phyloP scores from a whole-genome alignment of 2,797 vertebrate species.

The Mallotus villosus region DNA sequence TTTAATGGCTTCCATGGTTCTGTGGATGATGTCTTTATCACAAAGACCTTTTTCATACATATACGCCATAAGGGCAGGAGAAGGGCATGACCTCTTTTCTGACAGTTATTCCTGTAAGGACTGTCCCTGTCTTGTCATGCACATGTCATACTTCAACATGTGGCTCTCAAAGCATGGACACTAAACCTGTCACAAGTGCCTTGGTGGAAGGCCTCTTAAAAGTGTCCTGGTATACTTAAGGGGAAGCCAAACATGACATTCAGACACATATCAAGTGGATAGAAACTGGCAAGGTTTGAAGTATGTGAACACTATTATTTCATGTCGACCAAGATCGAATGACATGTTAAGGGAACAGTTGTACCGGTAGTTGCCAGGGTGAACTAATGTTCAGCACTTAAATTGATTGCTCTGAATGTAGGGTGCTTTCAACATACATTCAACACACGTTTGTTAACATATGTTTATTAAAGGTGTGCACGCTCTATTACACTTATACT shows the following conservation, averaged over 20 bases:
- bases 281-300: constrained; percentile 45
- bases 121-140: constrained; percentile 4
- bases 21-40: not conserved
- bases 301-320: constrained; percentile 35
- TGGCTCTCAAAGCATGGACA: constrained; percentile 37
- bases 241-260: constrained; percentile 54
- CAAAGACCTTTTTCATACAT: not conserved
- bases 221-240: constrained; percentile 48
- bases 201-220: constrained; percentile 49
- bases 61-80: not conserved
- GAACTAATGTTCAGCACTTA: not conserved
- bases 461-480: too few relatives aligned
- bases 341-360: constrained; percentile 22
- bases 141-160: constrained; percentile 52
- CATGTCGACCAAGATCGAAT: constrained; percentile 38
- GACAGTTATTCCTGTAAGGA: not conserved
- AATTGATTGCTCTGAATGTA: too few relatives aligned
- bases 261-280: constrained; percentile 45
- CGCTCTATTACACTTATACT: too few relatives aligned
- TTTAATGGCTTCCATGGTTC: too few relatives aligned
- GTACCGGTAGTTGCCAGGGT: not conserved
- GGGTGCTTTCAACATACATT: too few relatives aligned
- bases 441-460: too few relatives aligned
- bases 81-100: not conserved
- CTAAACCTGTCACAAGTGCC: constrained; percentile 33